A percentile compares a stretch with the other conserved stretches of the same genome.
Conservation (phyloP, 2,113 vertebrate genomes). For the Pithys albifrons region DNA sequence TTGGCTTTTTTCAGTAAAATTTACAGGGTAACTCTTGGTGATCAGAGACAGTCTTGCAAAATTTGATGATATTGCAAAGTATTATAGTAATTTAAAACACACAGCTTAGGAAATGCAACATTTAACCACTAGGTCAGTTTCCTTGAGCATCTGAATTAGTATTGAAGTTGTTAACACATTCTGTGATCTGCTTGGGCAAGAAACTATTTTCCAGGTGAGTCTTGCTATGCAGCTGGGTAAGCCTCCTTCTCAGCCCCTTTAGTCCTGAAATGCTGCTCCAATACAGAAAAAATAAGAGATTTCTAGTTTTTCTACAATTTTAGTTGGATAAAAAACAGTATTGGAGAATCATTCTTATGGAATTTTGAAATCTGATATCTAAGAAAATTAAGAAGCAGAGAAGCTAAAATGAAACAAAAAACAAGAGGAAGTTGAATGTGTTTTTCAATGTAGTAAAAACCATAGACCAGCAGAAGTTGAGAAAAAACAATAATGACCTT, state of each 20-base stretch:
- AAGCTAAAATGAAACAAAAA: neutral
- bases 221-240: neutral
- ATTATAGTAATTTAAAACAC: neutral
- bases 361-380: neutral
- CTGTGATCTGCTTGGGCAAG: neutral
- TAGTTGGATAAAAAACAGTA: neutral
- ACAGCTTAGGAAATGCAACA: neutral
- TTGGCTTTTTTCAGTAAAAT: neutral
- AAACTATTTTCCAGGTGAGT: neutral
- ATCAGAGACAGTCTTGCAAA: neutral
- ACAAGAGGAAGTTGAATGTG: neutral
- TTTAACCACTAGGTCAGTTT: neutral
- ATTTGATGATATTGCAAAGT: neutral
- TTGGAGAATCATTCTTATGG: neutral
- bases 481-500: neutral
- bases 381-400: neutral
- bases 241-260: neutral
- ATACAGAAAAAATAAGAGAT: neutral
- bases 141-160: neutral
- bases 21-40: fast-evolving
- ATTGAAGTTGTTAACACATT: neutral
- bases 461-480: neutral
- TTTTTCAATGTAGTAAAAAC: neutral
- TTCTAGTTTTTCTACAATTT: neutral
- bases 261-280: neutral